Conservation (phyloP, 2,113 vertebrate genomes). For the Bufo bufo region DNA sequence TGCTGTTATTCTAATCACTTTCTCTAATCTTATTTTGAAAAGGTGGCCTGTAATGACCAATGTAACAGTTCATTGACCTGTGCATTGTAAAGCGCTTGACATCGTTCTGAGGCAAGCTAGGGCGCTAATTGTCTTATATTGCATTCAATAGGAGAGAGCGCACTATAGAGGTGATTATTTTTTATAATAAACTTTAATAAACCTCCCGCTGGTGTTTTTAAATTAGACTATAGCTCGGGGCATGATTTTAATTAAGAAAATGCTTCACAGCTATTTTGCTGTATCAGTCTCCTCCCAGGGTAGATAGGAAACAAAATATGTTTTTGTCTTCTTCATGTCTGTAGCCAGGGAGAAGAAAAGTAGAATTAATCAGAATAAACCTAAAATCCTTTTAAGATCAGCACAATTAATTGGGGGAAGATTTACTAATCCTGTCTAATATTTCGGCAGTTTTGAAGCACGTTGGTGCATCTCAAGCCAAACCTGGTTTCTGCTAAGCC, state of each 20-base stretch:
- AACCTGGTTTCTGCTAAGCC: too few relatives aligned
- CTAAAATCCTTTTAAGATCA: background rate
- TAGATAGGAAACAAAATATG: conserved; percentile 53
- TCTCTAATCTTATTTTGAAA: conserved; percentile 41
- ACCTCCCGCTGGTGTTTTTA: conserved; percentile 59
- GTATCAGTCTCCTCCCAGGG: conserved; percentile 41
- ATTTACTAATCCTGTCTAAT: too few relatives aligned
- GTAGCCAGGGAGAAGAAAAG: background rate
- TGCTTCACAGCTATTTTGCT: conserved; percentile 54
- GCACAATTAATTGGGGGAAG: background rate
- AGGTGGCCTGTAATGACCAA: conserved; percentile 55
- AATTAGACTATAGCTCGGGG: conserved; percentile 59
- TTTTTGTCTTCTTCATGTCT: conserved; percentile 37
- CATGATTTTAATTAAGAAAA: conserved; percentile 59
- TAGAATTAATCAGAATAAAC: background rate
- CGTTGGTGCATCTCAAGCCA: too few relatives aligned
- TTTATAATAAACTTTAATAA: conserved; percentile 60
- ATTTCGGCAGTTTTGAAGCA: too few relatives aligned
- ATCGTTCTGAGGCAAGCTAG: conserved; percentile 43
- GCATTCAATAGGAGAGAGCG: conserved; percentile 41
- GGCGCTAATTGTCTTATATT: conserved; percentile 53
- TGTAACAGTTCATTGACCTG: conserved; percentile 59
- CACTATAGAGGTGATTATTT: conserved; percentile 56
- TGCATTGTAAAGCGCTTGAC: conserved; percentile 49
- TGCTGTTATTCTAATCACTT: conserved; percentile 49